Conservation (phyloP, 2,113 vertebrate species). For the Equus przewalskii region DNA sequence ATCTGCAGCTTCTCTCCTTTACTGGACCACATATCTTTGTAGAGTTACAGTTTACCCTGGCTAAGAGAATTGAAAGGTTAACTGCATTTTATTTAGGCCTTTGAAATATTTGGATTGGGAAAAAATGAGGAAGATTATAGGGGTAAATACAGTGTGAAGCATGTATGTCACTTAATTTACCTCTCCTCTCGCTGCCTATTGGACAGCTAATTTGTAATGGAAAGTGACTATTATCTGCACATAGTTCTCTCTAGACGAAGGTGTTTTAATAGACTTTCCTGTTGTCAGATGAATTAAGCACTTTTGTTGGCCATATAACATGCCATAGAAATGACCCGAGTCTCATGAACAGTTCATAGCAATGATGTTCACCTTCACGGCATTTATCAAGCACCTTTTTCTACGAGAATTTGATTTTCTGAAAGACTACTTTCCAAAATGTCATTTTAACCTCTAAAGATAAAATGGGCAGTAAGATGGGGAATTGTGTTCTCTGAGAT, state of each 20-base stretch:
- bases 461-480: conserved; percentile 48
- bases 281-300: neutral
- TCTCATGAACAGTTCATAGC: neutral
- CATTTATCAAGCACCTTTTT: neutral
- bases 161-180: neutral
- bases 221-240: neutral
- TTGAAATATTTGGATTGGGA: conserved; percentile 14
- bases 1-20: neutral
- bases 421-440: neutral
- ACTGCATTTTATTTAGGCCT: neutral
- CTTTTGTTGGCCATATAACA: neutral
- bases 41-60: neutral
- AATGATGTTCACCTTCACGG: neutral
- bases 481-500: conserved; percentile 66
- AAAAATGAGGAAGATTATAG: neutral
- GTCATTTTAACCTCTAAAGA: conserved; percentile 30
- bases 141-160: neutral
- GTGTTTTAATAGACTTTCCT: neutral
- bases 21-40: neutral
- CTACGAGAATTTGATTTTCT: neutral
- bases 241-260: neutral
- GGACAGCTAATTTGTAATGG: neutral
- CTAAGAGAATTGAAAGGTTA: neutral
- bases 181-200: neutral
- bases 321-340: neutral